Percentiles rank a stretch among this genome's conserved stretches.
Conservation (phyloP, 2,888 invertebrate species). For the Eupithecia tripunctaria region DNA sequence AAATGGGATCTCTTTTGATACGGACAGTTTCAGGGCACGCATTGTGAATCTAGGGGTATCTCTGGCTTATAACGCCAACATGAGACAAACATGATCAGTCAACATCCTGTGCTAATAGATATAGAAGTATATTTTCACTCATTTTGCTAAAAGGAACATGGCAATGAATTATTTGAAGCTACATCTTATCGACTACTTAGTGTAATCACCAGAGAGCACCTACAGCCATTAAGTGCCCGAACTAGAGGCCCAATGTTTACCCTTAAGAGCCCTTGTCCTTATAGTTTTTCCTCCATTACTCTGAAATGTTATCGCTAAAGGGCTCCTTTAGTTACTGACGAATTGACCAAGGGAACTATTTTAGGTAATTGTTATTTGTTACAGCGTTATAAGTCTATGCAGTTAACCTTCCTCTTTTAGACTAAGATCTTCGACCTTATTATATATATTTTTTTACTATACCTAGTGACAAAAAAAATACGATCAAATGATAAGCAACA, state of each 20-base stretch:
- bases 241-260: conserved; percentile 24
- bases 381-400: neutral
- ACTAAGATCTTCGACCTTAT: too few relatives aligned
- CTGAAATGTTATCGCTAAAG: conserved; percentile 40
- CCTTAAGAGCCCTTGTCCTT: conserved; percentile 14
- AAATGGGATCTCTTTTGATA: too few relatives aligned
- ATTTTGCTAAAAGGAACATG: neutral
- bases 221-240: conserved; percentile 17
- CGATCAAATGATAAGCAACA: too few relatives aligned
- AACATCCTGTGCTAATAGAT: too few relatives aligned
- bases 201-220: neutral
- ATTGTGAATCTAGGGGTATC: too few relatives aligned
- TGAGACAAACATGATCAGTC: too few relatives aligned
- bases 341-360: conserved; percentile 29
- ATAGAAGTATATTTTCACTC: neutral
- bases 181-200: conserved; percentile 11
- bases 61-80: too few relatives aligned
- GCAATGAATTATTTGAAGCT: neutral
- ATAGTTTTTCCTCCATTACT: conserved; percentile 35
- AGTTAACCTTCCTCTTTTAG: too few relatives aligned
- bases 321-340: conserved; percentile 39
- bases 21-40: too few relatives aligned
- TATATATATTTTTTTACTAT: too few relatives aligned
- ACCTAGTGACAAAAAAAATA: too few relatives aligned
- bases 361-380: neutral